Conservation (phyloP, 2,113 vertebrate genomes). For the Takifugu flavidus region DNA sequence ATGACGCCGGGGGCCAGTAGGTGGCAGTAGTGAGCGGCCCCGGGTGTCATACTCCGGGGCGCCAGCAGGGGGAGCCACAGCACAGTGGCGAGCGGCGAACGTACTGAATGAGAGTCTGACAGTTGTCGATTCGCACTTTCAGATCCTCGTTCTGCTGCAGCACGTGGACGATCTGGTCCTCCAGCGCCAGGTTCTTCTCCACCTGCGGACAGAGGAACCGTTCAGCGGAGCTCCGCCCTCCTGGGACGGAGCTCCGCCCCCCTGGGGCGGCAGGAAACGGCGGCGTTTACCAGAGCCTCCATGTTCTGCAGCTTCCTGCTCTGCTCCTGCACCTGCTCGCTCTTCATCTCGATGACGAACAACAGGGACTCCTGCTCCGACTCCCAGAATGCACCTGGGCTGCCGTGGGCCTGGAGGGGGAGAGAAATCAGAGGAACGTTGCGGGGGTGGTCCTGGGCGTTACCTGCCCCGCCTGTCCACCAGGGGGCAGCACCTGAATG, state of each 20-base stretch:
- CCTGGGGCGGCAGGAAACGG: neutral
- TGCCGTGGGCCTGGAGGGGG: conserved; percentile 80
- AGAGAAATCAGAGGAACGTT: too few relatives aligned
- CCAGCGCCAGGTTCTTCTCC: conserved; percentile 81
- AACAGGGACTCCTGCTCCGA: conserved; percentile 92
- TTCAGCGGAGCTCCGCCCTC: too few relatives aligned
- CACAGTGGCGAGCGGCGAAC: neutral
- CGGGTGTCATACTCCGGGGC: neutral
- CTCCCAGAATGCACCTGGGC: conserved; percentile 92
- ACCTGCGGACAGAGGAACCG: conserved; percentile 58
- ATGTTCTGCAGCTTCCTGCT: conserved; percentile 82
- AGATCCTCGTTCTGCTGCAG: conserved; percentile 91
- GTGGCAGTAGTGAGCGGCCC: too few relatives aligned
- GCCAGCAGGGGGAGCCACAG: conserved; percentile 32
- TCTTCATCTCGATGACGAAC: conserved; percentile 96
- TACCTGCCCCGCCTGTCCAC: too few relatives aligned
- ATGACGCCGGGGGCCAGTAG: neutral
- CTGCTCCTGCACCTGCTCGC: conserved; percentile 79
- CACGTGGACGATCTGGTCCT: conserved; percentile 80
- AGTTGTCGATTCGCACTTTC: conserved; percentile 78
- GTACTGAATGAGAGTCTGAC: conserved; percentile 79
- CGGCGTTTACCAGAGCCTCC: conserved; percentile 74
- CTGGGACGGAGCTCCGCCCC: too few relatives aligned
- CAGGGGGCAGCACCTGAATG: conserved; percentile 53
- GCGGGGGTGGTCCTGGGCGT: too few relatives aligned